phyloP scores from a whole-genome alignment of 2,888 invertebrate species.

The Drosophila bunnanda region DNA sequence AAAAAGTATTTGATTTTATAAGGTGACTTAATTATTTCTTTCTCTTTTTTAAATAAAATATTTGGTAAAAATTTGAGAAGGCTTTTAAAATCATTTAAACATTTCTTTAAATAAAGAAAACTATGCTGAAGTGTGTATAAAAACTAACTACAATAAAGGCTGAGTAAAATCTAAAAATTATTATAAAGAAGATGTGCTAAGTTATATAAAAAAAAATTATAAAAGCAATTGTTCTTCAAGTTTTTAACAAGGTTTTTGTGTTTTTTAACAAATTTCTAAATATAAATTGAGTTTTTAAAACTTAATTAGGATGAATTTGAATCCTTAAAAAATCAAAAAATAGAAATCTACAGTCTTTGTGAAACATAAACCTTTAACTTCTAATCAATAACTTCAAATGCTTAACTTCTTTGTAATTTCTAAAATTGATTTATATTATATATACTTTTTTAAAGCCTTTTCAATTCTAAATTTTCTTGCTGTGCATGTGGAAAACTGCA shows the following conservation, averaged over 20 bases:
- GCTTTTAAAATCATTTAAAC: not conserved
- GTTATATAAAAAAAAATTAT: fast-evolving
- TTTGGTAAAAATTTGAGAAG: not conserved
- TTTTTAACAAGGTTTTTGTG: not conserved
- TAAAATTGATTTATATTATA: not conserved
- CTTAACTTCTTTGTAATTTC: fast-evolving
- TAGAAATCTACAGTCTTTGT: not conserved
- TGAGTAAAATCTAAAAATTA: too few species aligned
- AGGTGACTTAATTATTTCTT: too few species aligned
- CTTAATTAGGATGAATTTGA: fast-evolving
- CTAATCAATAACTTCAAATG: not conserved
- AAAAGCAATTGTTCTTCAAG: fast-evolving
- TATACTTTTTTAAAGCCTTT: not conserved
- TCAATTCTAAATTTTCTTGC: not conserved
- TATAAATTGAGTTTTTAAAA: not conserved
- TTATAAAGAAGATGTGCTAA: fast-evolving
- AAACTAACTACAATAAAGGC: fast-evolving
- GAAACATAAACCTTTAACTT: not conserved
- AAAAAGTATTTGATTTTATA: not conserved
- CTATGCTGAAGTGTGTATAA: fast-evolving
- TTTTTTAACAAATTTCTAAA: not conserved
- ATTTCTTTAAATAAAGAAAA: not conserved
- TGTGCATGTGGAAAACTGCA: slow-evolving; percentile 10
- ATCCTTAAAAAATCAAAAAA: not conserved
- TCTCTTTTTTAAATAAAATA: not conserved